Evolutionary conservation across 2,888 invertebrate genomes (phyloP).

Genomic region (Drosophila kambysellisi): DNA sequence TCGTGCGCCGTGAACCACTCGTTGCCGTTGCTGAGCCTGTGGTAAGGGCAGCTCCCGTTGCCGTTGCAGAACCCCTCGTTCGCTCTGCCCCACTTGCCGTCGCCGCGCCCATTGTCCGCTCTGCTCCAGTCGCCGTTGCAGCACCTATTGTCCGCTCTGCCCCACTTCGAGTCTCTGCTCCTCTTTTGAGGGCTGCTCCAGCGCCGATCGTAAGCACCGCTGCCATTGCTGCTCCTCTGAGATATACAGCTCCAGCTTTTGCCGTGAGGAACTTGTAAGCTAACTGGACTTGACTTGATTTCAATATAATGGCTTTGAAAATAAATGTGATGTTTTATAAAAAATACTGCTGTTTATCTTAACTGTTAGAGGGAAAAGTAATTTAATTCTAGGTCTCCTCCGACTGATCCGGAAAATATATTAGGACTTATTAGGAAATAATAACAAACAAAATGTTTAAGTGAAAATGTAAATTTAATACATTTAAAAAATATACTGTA

Average conservation of each 20-base stretch:
- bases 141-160: constrained; percentile 62
- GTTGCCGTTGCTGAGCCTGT: constrained; percentile 62
- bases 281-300: constrained; percentile 4
- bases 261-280: constrained; percentile 69
- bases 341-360: constrained; percentile 1
- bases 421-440: not conserved
- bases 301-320: constrained; percentile 35
- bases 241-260: constrained; percentile 69
- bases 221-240: constrained; percentile 51
- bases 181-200: constrained; percentile 38
- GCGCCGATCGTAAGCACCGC: constrained; percentile 29
- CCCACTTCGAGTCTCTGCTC: constrained; percentile 54
- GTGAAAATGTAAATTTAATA: not conserved
- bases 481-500: not conserved
- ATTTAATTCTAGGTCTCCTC: not conserved
- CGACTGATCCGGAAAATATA: not conserved
- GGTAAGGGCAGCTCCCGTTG: constrained; percentile 75
- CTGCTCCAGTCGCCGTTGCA: constrained; percentile 59
- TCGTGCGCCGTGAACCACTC: constrained; percentile 81
- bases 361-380: not conserved
- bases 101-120: constrained; percentile 48
- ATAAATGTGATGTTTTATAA: constrained; percentile 62
- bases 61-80: constrained; percentile 55
- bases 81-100: constrained; percentile 53
- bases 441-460: no score